Evolutionary conservation across 2,113 vertebrate genomes (phyloP), one percentile per base, ranked within the genome.

Genomic region (Ancistrus triradiatus): DNA sequence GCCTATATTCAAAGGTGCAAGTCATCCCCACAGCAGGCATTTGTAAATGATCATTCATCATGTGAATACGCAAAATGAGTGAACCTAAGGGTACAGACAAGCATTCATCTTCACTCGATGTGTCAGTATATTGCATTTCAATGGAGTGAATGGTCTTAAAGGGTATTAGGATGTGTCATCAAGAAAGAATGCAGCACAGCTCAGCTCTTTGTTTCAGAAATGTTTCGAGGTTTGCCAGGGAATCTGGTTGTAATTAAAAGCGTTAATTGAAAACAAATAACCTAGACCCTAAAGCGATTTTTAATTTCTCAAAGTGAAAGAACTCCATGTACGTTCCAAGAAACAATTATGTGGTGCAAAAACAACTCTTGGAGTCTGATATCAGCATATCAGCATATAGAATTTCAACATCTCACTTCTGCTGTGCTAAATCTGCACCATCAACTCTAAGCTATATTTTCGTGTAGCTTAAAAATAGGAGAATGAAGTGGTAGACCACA

Each of bases 51-150:
- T 22, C 55, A 24, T 55, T 63, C 47, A 64, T 63, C 57, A 42
- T 58, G 58, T 65, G 77, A 81, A 81, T 79, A 82, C 68, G 79
- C 53, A 80, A 74, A 75, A 66, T 21, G 56, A 21, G 25, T 22
- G 22, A 55, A 59, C 46, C 48, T 53, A 3, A 44, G 27, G 50
- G 56, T 10, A 6, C 52, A 68, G 14, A 56, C 31, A 62, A 15
- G 28, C 51, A 60, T 58, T 57, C 40, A 59, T 8, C 22, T 11
- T 18, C 15, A 56, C 28, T 35, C 35, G 52, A 27, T 24, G 11
- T 67, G 57, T 56, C 38, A 64, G 64, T 25, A 49, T 33, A 72
- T 69, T 62, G 25, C 19, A 67, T 74, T 40, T 55, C 59, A 53
- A 10, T 28, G n/a, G n/a, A 66, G 43, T n/a, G 9, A 49, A 21